Evolutionary conservation across 2,797 vertebrate species (phyloP).

Genomic region (Pipistrellus pygmaeus): DNA sequence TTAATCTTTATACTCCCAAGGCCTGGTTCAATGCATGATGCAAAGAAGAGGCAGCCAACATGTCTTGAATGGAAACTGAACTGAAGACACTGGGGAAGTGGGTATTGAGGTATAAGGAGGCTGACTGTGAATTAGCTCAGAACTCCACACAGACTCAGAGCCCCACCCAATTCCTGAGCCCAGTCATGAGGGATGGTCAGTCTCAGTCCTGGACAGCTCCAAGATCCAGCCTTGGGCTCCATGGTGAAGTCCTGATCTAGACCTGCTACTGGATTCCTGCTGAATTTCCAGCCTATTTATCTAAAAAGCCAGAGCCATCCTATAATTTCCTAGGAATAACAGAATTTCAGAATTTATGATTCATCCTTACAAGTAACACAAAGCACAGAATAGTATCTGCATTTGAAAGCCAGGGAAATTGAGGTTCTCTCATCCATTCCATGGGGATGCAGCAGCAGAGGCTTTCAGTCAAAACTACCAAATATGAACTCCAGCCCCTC

Average conservation of each 20-base stretch:
- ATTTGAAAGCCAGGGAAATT: constrained; percentile 33
- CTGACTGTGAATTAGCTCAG: not conserved
- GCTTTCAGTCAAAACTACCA: not conserved
- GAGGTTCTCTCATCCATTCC: not conserved
- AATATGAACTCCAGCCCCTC: not conserved
- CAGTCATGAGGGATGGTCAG: not conserved
- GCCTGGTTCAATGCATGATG: not conserved
- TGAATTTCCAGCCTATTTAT: not conserved
- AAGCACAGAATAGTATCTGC: constrained; percentile 10
- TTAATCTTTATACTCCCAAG: constrained; percentile 16
- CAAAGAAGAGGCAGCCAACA: not conserved
- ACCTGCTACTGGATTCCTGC: not conserved
- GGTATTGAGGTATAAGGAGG: not conserved
- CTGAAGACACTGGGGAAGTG: not conserved
- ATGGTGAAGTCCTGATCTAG: not conserved
- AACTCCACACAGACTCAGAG: not conserved
- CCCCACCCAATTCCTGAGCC: not conserved
- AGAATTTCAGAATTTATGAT: constrained; percentile 34
- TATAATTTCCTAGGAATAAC: not conserved
- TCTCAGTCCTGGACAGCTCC: not conserved
- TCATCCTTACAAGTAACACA: constrained; percentile 16
- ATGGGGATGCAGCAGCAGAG: not conserved
- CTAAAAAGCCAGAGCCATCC: constrained; percentile 20
- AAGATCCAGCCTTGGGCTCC: not conserved
- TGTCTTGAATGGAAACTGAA: not conserved